phyloP scores from a whole-genome alignment of 2,113 vertebrate species.

The Nannospalax galili region DNA sequence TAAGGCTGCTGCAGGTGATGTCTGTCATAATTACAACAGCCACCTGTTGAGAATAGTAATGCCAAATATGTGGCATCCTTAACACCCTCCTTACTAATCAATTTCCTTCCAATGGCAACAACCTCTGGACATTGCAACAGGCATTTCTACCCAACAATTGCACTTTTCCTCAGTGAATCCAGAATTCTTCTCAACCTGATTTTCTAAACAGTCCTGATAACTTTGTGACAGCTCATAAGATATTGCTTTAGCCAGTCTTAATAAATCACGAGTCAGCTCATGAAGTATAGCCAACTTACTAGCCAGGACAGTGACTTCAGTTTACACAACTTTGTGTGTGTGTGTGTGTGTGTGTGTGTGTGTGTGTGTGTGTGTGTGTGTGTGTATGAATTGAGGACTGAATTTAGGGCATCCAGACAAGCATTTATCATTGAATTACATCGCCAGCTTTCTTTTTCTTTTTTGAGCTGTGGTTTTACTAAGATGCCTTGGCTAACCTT shows the following conservation, averaged over 20 bases:
- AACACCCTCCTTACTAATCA: neutral
- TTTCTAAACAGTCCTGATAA: neutral
- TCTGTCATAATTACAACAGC: neutral
- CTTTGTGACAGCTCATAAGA: neutral
- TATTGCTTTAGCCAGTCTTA: neutral
- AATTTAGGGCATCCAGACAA: neutral
- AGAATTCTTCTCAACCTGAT: neutral
- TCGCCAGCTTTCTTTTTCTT: neutral
- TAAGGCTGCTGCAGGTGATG: neutral
- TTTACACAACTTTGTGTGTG: neutral
- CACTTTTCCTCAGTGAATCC: neutral
- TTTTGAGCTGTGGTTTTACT: neutral
- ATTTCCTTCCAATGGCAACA: neutral
- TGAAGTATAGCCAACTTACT: neutral
- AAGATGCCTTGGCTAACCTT: neutral
- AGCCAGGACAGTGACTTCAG: neutral
- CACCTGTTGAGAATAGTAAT: neutral
- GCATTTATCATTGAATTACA: neutral
- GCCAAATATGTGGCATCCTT: neutral
- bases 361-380: too few species aligned
- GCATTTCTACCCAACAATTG: neutral
- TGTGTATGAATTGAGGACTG: neutral
- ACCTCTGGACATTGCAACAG: neutral
- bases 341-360: neutral
- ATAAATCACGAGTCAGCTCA: neutral